Evolutionary conservation across 2,797 vertebrate genomes (phyloP), one percentile per base, ranked within the genome.

Genomic region (Helicolenus hilgendorfi): DNA sequence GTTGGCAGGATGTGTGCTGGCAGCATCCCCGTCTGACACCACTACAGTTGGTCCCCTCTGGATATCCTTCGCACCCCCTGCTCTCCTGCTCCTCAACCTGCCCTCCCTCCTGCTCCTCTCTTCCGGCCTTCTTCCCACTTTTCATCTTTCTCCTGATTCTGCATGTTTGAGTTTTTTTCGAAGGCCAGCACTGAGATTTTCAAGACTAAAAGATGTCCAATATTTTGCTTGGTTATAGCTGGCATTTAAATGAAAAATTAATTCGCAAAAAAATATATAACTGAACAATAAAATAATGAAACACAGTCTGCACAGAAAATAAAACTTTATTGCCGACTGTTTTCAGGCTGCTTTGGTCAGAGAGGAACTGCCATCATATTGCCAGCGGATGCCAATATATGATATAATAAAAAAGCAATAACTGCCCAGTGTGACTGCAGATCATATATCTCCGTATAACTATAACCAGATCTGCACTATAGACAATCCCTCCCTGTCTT

Each of bases 21-120:
- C 94, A 94, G 75, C 58, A 41, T 79, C 91, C 69, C 26, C 9
- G 91, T 94, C 94, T 96, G 91, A 95, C 94, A 94, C 93, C 86
- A 93, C 86, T 87, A 91, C 92, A 92, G 89, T 93, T 87, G 88
- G 89, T 91, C 90, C 92, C 92, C 91, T 92, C 92, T 93, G 90
- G 88, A 93, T 88, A 87, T 77, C 90, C 84, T 89, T 86, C 24
- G 49, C 90, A 88, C 85, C 78, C 84, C 79, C 80, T 72, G 53
- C 67, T 81, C 88, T 58, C 81, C 76, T 81, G 69, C 81, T 77
- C 74, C 78, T 41, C 85, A 90, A 81, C 81, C 88, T 85, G 72
- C 77, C 69, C 55, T 3, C 70, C 82, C 71, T 72, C 81, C 67
- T 38, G 60, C 79, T 55, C n/a, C 15, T 27, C 14, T 81, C 60